Base-by-base conservation (phyloP, 2,888 invertebrate genomes). In the Adela reaumurella region DNA sequence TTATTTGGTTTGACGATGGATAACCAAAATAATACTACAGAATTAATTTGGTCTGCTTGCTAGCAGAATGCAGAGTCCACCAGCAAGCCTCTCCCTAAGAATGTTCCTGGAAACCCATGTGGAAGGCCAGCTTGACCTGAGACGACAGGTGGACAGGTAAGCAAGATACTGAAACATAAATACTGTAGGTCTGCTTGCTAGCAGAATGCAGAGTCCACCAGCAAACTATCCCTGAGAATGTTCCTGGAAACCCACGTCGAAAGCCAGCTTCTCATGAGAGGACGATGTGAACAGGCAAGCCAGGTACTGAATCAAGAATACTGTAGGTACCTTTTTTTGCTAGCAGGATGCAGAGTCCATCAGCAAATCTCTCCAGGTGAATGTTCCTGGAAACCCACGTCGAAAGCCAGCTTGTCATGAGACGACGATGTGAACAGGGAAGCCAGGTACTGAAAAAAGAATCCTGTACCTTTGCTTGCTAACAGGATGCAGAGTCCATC, bases 201-300 rank as follows among this genome's bases (percentile, higher is more conserved):
- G 99, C 99, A 4, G 99, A 99, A 81, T 99, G 99, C 42, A 99
- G 91, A 0, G 98, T 99, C 99, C 99, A 99, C 99, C 99, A 99
- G 65, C 98, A 99, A 10, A 98, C 96, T 74, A 97, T 97, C 98
- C 95, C 69, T 94, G 92, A 57, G 94, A 94, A 63, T 95, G 94
- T 65, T 97, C 93, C 74, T 96, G 97, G 43, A 99, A 83, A 83
- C 99, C 99, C 49, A 99, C 99, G 74, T 99, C 99, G 74, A 99
- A 99, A 20, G 99, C 97, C 60, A 99, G 79, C 81, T 99, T 99
- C 76, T 99, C 99, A 72, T 96, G 97, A 50, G 98, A 97, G 41
- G 99, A 98, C 64, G 97, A 97, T 43, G 97, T 97, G 17, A 97
- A 98, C 52, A 99, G 83, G 74, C 99, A 99, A 17, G 99, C 97